Conservation (phyloP, 2,888 invertebrate species). For the Piscicola geometra region DNA sequence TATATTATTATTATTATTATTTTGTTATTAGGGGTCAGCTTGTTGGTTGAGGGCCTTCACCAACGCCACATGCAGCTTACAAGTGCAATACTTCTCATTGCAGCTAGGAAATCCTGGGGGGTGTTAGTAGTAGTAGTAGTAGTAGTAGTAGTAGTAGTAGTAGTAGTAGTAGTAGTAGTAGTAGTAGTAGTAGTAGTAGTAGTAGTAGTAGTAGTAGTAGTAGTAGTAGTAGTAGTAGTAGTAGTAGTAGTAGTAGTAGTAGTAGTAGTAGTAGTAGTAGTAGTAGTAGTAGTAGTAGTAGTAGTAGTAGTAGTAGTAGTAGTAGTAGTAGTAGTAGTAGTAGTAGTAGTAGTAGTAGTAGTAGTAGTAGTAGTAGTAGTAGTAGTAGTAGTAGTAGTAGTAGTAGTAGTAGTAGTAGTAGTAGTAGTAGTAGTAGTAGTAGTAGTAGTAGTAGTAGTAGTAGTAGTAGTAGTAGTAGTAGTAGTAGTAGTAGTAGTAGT, state of each 20-base stretch:
- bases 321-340: conserved; percentile 37
- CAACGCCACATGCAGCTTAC: conserved; percentile 5
- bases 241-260: not conserved
- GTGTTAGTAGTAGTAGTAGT: not conserved
- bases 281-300: not conserved
- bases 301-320: not conserved
- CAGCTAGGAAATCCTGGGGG: not conserved
- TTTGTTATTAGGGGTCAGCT: conserved; percentile 13
- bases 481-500: conserved; percentile 21
- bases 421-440: conserved; percentile 40
- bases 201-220: too few relatives aligned
- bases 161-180: too few relatives aligned
- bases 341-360: conserved; percentile 35
- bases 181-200: too few relatives aligned
- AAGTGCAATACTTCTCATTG: conserved; percentile 14
- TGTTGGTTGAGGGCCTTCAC: conserved; percentile 1
- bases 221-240: not conserved
- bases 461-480: conserved; percentile 35
- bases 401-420: conserved; percentile 40
- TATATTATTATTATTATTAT: not conserved
- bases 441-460: conserved; percentile 40
- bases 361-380: conserved; percentile 35
- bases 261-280: not conserved
- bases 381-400: conserved; percentile 37
- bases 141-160: not conserved